These are phyloP conservation scores for Zeuzera pyrina DNA, from an alignment of 2,888 invertebrate genomes.

Conservation along the genomic window DNA sequence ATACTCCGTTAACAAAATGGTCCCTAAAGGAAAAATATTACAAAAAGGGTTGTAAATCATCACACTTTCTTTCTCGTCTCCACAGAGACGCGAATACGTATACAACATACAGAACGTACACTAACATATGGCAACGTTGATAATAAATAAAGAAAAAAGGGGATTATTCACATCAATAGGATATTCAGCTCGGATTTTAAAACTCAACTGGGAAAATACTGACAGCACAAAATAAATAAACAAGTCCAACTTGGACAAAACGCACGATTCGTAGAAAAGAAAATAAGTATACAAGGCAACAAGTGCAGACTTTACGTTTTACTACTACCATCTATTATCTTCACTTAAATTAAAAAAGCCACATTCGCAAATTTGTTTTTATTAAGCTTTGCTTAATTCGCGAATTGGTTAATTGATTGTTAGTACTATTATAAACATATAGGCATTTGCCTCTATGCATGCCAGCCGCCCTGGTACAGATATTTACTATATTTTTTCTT, in stretches of 20 bases:
- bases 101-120: slow-evolving; percentile 60
- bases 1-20: slow-evolving; percentile 58
- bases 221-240: slow-evolving; percentile 60
- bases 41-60: slow-evolving; percentile 57
- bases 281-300: slow-evolving; percentile 69
- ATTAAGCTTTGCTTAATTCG: slow-evolving; percentile 67
- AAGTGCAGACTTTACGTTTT: slow-evolving; percentile 71
- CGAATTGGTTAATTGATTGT: slow-evolving; percentile 61
- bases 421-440: slow-evolving; percentile 48
- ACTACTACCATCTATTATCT: slow-evolving; percentile 59
- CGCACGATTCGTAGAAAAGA: slow-evolving; percentile 51
- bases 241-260: slow-evolving; percentile 40
- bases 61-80: slow-evolving; percentile 48
- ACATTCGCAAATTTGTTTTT: slow-evolving; percentile 53
- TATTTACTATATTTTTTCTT: slow-evolving; percentile 8
- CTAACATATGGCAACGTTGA: slow-evolving; percentile 73
- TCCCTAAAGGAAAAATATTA: slow-evolving; percentile 63
- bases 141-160: slow-evolving; percentile 65
- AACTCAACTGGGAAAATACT: slow-evolving; percentile 24
- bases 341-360: slow-evolving; percentile 58
- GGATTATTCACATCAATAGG: slow-evolving; percentile 57
- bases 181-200: slow-evolving; percentile 24
- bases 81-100: slow-evolving; percentile 60
- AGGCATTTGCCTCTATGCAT: slow-evolving; percentile 32
- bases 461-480: slow-evolving; percentile 33